Evolutionary conservation across 2,113 vertebrate genomes (phyloP).

Genomic region (Sterrhoptilus dennistouni): DNA sequence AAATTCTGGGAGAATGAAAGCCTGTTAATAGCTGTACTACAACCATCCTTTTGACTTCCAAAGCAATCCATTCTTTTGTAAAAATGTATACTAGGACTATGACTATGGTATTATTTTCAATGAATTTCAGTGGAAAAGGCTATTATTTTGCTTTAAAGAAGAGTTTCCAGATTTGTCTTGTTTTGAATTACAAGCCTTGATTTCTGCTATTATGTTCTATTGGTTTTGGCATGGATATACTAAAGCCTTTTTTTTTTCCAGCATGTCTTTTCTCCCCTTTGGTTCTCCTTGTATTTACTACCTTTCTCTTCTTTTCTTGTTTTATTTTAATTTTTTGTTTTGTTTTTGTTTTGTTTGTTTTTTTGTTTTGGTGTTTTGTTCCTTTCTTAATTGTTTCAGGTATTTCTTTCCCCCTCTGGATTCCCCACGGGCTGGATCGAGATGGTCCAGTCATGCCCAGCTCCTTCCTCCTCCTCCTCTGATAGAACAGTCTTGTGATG

Average conservation of each 20-base stretch:
- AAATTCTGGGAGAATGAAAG: slow-evolving; percentile 16
- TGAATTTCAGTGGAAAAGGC: slow-evolving; percentile 50
- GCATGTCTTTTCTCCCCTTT: slow-evolving; percentile 78
- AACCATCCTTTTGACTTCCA: slow-evolving; percentile 20
- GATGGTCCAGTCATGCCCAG: slow-evolving; percentile 88
- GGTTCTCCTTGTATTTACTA: slow-evolving; percentile 80
- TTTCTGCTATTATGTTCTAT: slow-evolving; percentile 72
- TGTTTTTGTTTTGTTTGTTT: slow-evolving; percentile 48
- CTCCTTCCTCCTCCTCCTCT: slow-evolving; percentile 90
- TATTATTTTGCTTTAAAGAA: slow-evolving; percentile 54
- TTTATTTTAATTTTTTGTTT: slow-evolving; percentile 21
- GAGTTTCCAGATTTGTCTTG: slow-evolving; percentile 63
- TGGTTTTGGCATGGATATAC: slow-evolving; percentile 77
- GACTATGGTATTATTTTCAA: background rate
- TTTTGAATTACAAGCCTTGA: slow-evolving; percentile 70
- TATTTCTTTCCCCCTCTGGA: slow-evolving; percentile 96
- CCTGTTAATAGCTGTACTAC: slow-evolving; percentile 15
- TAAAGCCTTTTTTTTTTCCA: slow-evolving; percentile 73
- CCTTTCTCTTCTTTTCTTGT: slow-evolving; percentile 73
- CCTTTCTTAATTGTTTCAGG: slow-evolving; percentile 86
- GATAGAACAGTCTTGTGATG: slow-evolving; percentile 88
- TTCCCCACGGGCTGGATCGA: slow-evolving; percentile 86
- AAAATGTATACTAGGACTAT: slow-evolving; percentile 5
- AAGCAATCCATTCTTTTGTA: slow-evolving; percentile 41
- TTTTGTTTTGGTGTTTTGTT: slow-evolving; percentile 77